Evolutionary conservation across 2,888 invertebrate species (phyloP), one percentile per base, ranked within the genome.

Genomic region (Cheilosia soror): DNA sequence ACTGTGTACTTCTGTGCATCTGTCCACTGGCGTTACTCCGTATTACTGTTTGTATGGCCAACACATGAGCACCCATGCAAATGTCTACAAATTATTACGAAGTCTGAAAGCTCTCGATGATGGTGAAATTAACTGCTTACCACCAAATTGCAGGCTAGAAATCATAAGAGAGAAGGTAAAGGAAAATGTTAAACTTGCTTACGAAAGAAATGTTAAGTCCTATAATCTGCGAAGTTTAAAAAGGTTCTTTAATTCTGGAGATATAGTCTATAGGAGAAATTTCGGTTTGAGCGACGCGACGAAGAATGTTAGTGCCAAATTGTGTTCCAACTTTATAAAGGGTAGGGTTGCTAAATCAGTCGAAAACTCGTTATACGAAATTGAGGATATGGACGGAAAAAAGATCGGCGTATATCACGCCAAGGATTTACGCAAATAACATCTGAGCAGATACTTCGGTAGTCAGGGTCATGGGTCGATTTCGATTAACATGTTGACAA

Each of bases 41-140:
- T 82, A 88, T 2, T 89, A n/a, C 13, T 68, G n/a, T 1, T 29
- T 86, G 0, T 81, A 78, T 13, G 81, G 86, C 0, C 27, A 33
- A 2, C 53, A 75, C 5, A 87, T 82, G 81, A 51, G 53, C 3
- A 66, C 60, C 1, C 72, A 62, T 42, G 80, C 69, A 5, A 33
- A n/a, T 0, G 47, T 68, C 0, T 83, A 85, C 27, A 13, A 31
- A 4, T 5, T 79, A 0, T 31, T 71, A 6, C 27, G 73, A 11
- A 58, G 72, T 53, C 11, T 80, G 9, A 15, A 29, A 2, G 0
- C 40, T 1, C 2, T 66, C 4, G 6, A 40, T 7, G 40, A 66
- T 9, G 9, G 20, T 42, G 5, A 15, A 51, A 0, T 44, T 2
- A 5, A 15, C 2, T 44, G 15, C 13, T 6, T 44, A n/a, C n/a